A percentile compares a stretch with the other conserved stretches of the same genome.
These are phyloP conservation scores for Aethina tumida DNA, from an alignment of 1,140 invertebrate genomes.

Conservation along the genomic window DNA sequence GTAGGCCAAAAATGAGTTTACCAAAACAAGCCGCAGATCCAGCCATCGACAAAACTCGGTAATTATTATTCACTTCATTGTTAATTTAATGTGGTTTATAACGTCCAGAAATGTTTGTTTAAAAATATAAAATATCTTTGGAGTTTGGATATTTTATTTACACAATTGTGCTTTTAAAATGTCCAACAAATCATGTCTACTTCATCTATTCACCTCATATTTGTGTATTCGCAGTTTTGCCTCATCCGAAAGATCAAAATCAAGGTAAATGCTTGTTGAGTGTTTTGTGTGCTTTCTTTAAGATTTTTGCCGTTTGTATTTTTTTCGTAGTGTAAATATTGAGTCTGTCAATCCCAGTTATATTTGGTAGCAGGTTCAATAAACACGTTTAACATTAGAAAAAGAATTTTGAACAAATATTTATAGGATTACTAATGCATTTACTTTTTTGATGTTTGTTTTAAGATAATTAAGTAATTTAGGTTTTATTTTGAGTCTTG, in stretches of 20 bases:
- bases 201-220: neutral
- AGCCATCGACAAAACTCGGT: constrained; percentile 24
- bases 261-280: constrained; percentile 24
- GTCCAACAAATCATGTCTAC: neutral
- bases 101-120: neutral
- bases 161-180: constrained; percentile 3
- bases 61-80: constrained; percentile 4
- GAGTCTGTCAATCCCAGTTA: too few species aligned
- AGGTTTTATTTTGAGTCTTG: too few species aligned
- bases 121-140: neutral
- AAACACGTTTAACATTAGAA: too few species aligned
- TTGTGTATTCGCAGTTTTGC: constrained; percentile 22
- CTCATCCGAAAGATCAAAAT: constrained; percentile 19
- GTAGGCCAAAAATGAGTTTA: constrained; percentile 28
- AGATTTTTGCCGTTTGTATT: constrained; percentile 12
- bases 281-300: too few species aligned
- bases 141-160: constrained; percentile 8
- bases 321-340: too few species aligned
- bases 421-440: too few species aligned
- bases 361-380: too few species aligned
- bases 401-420: too few species aligned
- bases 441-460: too few species aligned
- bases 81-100: neutral
- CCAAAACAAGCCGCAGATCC: constrained; percentile 27
- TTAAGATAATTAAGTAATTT: too few species aligned